phyloP scores from a whole-genome alignment of 2,113 vertebrate species.

The Nibea coibor region DNA sequence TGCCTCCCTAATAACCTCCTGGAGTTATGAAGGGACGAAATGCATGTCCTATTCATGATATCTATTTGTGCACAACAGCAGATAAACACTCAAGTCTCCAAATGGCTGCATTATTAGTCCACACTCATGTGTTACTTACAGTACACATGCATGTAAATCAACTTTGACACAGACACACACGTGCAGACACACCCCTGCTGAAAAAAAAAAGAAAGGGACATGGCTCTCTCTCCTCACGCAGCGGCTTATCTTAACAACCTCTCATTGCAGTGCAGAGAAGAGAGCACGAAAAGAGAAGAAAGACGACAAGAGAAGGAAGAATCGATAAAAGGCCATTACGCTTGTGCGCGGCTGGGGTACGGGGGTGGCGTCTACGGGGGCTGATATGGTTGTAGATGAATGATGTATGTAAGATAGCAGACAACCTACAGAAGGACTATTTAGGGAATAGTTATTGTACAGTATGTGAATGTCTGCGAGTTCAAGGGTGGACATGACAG shows the following conservation, averaged over 20 bases:
- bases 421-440: slow-evolving; percentile 48
- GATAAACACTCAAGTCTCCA: slow-evolving; percentile 49
- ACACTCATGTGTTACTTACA: not conserved
- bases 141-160: not conserved
- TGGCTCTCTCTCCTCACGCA: slow-evolving; percentile 26
- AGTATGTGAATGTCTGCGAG: slow-evolving; percentile 4
- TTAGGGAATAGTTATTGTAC: slow-evolving; percentile 40
- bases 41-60: slow-evolving; percentile 57
- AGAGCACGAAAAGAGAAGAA: slow-evolving; percentile 57
- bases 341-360: slow-evolving; percentile 60
- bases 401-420: slow-evolving; percentile 55
- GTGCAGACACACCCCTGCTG: not conserved
- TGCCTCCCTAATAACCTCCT: slow-evolving; percentile 26
- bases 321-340: slow-evolving; percentile 82
- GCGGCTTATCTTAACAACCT: slow-evolving; percentile 71
- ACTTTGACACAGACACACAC: not conserved
- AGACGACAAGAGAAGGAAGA: slow-evolving; percentile 48
- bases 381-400: slow-evolving; percentile 71
- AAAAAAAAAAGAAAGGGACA: slow-evolving; percentile 10
- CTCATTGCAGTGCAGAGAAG: slow-evolving; percentile 61
- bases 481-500: slow-evolving; percentile 69
- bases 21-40: slow-evolving; percentile 17
- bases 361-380: slow-evolving; percentile 55
- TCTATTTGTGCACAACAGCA: slow-evolving; percentile 31
- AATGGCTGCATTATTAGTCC: slow-evolving; percentile 52